Conservation (phyloP, 2,113 vertebrate species). For the Smithornis capensis region DNA sequence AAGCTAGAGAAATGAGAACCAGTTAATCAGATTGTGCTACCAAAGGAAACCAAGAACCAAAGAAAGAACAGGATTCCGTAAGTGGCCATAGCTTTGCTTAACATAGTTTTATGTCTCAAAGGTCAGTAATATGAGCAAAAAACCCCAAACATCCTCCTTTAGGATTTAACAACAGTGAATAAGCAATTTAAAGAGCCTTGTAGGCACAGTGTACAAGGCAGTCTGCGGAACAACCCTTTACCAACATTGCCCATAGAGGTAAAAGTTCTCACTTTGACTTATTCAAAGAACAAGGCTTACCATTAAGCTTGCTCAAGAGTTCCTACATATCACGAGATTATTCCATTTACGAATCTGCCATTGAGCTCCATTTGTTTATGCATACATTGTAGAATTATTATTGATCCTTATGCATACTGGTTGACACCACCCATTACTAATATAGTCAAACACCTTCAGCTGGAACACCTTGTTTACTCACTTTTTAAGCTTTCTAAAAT, state of each 20-base stretch:
- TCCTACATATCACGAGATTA: not conserved
- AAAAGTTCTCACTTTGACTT: not conserved
- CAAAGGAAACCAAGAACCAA: not conserved
- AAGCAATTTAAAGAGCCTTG: not conserved
- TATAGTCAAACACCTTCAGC: not conserved
- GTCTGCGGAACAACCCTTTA: not conserved
- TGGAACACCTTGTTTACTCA: not conserved
- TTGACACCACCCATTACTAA: not conserved
- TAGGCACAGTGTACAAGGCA: not conserved
- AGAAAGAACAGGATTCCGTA: rapidly evolving
- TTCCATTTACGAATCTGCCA: conserved; percentile 4
- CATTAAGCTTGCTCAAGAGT: not conserved
- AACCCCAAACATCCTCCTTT: not conserved
- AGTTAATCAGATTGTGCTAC: not conserved
- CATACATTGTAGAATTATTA: not conserved
- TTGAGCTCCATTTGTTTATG: not conserved
- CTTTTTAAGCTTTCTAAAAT: not conserved
- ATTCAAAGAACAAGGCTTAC: not conserved
- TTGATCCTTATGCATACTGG: not conserved
- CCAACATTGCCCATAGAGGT: not conserved
- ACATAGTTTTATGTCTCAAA: not conserved
- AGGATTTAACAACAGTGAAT: not conserved
- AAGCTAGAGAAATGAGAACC: not conserved
- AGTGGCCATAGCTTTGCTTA: not conserved
- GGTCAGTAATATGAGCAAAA: not conserved